Percentiles rank a stretch among this genome's conserved stretches.
Conservation (phyloP, 2,888 invertebrate species). For the Lordiphosa fenestrarum region DNA sequence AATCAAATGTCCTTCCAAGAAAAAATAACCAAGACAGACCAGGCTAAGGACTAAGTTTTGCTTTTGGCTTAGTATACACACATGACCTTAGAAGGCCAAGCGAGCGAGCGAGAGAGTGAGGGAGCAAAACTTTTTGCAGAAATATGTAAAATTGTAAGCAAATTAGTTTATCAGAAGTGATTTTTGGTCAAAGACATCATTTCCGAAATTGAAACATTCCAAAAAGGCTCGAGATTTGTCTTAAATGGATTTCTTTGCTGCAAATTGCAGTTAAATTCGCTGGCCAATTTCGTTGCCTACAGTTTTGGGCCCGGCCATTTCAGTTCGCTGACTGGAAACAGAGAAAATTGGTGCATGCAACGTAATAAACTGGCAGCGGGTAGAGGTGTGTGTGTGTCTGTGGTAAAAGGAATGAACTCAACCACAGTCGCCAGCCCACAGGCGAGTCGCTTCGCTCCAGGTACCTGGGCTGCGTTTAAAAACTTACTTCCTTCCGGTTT, state of each 20-base stretch:
- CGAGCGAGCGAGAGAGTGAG: no score
- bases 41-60: conserved; percentile 37
- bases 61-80: conserved; percentile 4
- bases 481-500: conserved; percentile 73
- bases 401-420: conserved; percentile 12
- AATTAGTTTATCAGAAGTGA: conserved; percentile 14
- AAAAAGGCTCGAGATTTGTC: conserved; percentile 6
- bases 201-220: conserved; percentile 6
- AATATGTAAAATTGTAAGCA: conserved; percentile 12
- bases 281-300: conserved; percentile 45
- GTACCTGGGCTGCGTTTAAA: conserved; percentile 49
- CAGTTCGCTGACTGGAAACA: conserved; percentile 61
- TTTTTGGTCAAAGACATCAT: not conserved
- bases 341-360: conserved; percentile 62
- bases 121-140: no score
- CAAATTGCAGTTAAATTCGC: conserved; percentile 8
- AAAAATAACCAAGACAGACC: conserved; percentile 26
- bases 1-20: conserved; percentile 49
- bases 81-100: conserved; percentile 6
- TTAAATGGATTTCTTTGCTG: not conserved
- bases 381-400: not conserved
- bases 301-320: conserved; percentile 29
- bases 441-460: conserved; percentile 31
- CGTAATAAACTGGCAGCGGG: conserved; percentile 56
- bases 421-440: conserved; percentile 39